Evolutionary conservation across 2,888 invertebrate genomes (phyloP), one percentile per base, ranked within the genome.

Genomic region (Dyspetes luteomarginatus): DNA sequence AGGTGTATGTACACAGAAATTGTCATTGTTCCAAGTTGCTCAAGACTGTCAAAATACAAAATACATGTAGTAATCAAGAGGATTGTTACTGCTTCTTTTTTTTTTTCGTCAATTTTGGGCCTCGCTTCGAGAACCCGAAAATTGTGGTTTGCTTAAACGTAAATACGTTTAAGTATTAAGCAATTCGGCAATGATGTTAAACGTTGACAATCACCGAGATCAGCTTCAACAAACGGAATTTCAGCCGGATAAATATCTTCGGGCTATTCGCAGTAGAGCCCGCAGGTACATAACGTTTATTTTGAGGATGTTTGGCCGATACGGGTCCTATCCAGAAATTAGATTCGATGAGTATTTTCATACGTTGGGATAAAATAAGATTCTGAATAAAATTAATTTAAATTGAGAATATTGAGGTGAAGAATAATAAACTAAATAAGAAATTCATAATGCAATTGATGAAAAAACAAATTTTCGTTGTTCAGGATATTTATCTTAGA

Each of bases 121-220:
- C 19, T 15, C 26, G n/a, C 15, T 3, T 45, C 9, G 48, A 0
- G 30, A 7, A 9, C 12, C 22, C 4, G 30, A 19, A n/a, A 28
- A 15, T 45, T 12, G 9, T n/a, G n/a, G n/a, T 9, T 45, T 30
- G 45, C 28, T 45, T 12, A 5, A 55, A 60, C 36, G 56, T n/a
- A n/a, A n/a, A n/a, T 26, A 12, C 30, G 41, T 43, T n/a, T 55
- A 30, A 52, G 45, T 64, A 55, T 30, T 9, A 2, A 19, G 58
- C n/a, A 4, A 7, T n/a, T 36, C 45, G n/a, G 15, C 17, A 48
- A 4, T 41, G 7, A 65, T 58, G 30, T 17, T 22, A 4, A 50
- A 64, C 41, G 22, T 71, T 19, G 71, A 71, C 48, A 15, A 9
- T 58, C 76, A 80, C 12, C 73, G 73, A 67, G 3, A 30, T 7